Percentiles rank a stretch among this genome's conserved stretches.
Evolutionary conservation across 2,797 vertebrate species (phyloP).

Genomic region (Kryptolebias ocellatus): DNA sequence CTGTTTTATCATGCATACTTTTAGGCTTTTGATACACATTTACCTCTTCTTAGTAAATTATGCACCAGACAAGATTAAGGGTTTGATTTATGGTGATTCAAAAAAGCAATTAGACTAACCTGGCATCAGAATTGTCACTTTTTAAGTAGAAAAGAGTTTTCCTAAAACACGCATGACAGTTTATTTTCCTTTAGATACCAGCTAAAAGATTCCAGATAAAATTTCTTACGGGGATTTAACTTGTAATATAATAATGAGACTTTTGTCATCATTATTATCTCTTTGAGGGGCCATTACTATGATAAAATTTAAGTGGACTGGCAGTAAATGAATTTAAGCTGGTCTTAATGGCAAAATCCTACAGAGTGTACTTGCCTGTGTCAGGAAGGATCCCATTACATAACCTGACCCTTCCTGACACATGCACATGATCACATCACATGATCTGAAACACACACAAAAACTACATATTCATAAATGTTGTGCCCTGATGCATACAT

Average conservation of each 20-base stretch:
- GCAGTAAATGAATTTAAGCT: not conserved
- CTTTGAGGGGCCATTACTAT: not conserved
- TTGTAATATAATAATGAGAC: not conserved
- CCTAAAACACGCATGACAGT: not conserved
- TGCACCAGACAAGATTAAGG: not conserved
- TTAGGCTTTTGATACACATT: slow-evolving; percentile 16
- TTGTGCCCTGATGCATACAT: slow-evolving; percentile 1
- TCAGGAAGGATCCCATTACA: not conserved
- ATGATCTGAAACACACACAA: not conserved
- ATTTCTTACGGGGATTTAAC: not conserved
- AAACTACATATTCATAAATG: slow-evolving; percentile 14
- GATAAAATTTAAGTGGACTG: not conserved
- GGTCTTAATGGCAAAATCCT: not conserved
- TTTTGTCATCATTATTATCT: too few species aligned
- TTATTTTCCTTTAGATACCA: not conserved
- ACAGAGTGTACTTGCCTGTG: not conserved
- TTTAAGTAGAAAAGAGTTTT: slow-evolving; percentile 6
- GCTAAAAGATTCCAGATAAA: not conserved
- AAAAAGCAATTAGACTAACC: not conserved
- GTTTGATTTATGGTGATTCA: slow-evolving; percentile 7
- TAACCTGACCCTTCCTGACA: not conserved
- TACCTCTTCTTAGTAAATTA: slow-evolving; percentile 8
- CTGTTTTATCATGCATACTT: slow-evolving; percentile 5
- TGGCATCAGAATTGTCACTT: not conserved
- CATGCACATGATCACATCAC: not conserved